These are phyloP conservation scores for Cepaea hortensis DNA, from an alignment of 2,888 invertebrate genomes.

Conservation along the genomic window DNA sequence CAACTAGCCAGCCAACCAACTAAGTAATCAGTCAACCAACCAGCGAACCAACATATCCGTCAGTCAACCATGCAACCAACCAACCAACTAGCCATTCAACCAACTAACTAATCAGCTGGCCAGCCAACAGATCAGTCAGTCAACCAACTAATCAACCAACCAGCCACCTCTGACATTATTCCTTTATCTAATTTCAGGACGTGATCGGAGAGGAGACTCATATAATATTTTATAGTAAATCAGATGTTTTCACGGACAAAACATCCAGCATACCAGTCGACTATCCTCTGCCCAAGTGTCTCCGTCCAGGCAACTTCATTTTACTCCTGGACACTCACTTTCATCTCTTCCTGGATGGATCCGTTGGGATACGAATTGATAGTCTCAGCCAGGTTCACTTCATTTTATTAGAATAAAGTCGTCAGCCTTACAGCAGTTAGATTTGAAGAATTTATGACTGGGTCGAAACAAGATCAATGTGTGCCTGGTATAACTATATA, in stretches of 20 bases:
- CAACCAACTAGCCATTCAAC: too few species aligned
- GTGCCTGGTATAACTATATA: too few species aligned
- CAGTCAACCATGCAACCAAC: too few species aligned
- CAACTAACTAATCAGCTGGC: too few species aligned
- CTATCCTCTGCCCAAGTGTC: background rate
- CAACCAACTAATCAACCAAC: too few species aligned
- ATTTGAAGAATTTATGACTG: background rate
- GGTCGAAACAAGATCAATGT: background rate
- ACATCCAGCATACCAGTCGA: background rate
- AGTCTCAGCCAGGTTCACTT: conserved; percentile 8
- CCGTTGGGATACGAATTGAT: conserved; percentile 27
- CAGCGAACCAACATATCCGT: too few species aligned
- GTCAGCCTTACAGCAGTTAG: background rate
- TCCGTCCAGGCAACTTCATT: conserved; percentile 16
- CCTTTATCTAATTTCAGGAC: background rate
- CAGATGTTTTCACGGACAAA: background rate
- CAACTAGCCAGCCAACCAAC: too few species aligned
- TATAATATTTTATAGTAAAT: background rate
- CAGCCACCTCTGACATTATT: too few species aligned
- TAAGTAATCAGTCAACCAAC: too few species aligned
- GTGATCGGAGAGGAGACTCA: background rate
- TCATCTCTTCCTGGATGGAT: background rate
- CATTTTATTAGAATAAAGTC: background rate
- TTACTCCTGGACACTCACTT: conserved; percentile 1
- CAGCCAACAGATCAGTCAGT: too few species aligned